Conservation (phyloP, 2,113 vertebrate species). For the Glaucidium brasilianum region DNA sequence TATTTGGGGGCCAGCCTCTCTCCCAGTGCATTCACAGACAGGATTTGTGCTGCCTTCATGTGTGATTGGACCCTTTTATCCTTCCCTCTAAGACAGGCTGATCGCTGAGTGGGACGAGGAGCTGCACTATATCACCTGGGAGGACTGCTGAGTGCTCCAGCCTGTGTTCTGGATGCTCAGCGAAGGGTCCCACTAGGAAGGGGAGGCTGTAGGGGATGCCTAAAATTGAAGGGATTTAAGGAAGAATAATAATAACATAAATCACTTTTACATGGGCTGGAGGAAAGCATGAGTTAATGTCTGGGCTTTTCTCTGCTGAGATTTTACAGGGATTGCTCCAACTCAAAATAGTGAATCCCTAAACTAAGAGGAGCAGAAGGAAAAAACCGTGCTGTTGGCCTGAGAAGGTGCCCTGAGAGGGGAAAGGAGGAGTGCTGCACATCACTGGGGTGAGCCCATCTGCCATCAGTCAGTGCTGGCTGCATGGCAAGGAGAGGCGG, state of each 20-base stretch:
- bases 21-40: accelerated
- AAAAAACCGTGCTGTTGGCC: conserved; percentile 14
- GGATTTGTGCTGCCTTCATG: not conserved
- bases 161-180: not conserved
- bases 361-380: not conserved
- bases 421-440: not conserved
- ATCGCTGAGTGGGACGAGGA: not conserved
- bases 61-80: not conserved
- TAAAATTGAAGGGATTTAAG: not conserved
- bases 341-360: not conserved
- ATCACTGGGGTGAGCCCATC: not conserved
- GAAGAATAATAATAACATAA: not conserved
- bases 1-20: not conserved
- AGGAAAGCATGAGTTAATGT: not conserved
- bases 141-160: not conserved
- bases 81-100: not conserved
- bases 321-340: not conserved
- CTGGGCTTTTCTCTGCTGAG: not conserved
- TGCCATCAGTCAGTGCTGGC: not conserved
- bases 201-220: not conserved
- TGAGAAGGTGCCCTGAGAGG: not conserved
- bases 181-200: not conserved
- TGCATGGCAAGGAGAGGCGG: not conserved
- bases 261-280: not conserved
- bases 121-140: not conserved